A percentile compares a stretch with the other conserved stretches of the same genome.
These are phyloP conservation scores for Caloenas nicobarica DNA, from an alignment of 2,113 vertebrate genomes.

Conservation along the genomic window DNA sequence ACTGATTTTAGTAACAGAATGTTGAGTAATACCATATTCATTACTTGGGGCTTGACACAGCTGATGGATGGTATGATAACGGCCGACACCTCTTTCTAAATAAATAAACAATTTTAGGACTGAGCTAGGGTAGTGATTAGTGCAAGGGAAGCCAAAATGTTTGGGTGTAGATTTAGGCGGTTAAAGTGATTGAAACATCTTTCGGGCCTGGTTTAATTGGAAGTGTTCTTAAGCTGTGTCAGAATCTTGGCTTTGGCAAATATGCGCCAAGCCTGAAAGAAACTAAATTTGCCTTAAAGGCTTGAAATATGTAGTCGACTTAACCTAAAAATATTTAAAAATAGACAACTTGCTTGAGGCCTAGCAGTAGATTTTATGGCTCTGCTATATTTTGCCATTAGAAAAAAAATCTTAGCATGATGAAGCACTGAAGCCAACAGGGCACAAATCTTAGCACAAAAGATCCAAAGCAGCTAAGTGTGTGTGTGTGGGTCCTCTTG, in stretches of 20 bases:
- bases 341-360: neutral
- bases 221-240: neutral
- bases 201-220: neutral
- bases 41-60: neutral
- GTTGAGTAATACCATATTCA: neutral
- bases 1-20: neutral
- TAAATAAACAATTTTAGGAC: neutral
- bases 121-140: neutral
- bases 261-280: neutral
- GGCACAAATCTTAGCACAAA: neutral
- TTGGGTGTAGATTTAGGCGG: neutral
- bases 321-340: neutral
- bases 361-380: neutral
- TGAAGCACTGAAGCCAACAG: neutral
- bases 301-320: neutral
- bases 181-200: neutral
- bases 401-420: neutral
- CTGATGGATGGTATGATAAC: neutral
- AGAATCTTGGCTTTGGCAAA: neutral
- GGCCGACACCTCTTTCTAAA: constrained; percentile 11
- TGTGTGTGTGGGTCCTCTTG: neutral
- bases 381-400: neutral
- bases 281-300: neutral
- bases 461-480: neutral
- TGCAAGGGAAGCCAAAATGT: neutral